Conservation (phyloP, 2,797 vertebrate genomes). For the Rallus crepitans region DNA sequence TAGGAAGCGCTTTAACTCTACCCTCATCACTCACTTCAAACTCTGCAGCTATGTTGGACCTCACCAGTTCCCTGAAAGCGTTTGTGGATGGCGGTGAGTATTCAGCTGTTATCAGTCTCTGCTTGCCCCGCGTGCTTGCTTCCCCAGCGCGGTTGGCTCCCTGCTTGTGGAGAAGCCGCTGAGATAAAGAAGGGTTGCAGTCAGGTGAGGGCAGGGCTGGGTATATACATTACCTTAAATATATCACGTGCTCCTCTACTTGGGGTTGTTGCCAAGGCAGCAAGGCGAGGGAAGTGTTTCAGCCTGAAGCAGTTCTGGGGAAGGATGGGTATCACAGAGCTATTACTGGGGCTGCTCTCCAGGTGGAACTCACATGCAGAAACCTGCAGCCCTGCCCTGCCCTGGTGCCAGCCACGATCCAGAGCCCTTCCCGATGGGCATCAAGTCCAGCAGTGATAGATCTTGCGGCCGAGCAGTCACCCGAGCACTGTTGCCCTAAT, state of each 20-base stretch:
- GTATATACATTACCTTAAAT: conserved; percentile 27
- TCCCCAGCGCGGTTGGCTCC: background rate
- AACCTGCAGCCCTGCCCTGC: conserved; percentile 26
- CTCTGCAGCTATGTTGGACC: conserved; percentile 84
- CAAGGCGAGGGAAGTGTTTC: conserved; percentile 31
- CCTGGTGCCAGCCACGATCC: background rate
- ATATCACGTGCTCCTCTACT: conserved; percentile 54
- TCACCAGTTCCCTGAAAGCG: conserved; percentile 87
- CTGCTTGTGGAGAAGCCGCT: conserved; percentile 12
- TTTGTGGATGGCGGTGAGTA: conserved; percentile 87
- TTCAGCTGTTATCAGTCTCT: background rate
- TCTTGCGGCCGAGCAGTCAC: background rate
- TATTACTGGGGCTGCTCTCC: conserved; percentile 4
- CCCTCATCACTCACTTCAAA: conserved; percentile 81
- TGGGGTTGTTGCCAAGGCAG: conserved; percentile 57
- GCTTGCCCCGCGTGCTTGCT: background rate
- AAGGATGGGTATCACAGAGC: conserved; percentile 14
- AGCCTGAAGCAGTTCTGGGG: conserved; percentile 50
- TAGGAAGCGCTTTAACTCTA: conserved; percentile 82
- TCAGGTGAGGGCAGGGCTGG: conserved; percentile 63
- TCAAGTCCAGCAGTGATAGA: background rate
- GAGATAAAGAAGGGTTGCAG: conserved; percentile 48
- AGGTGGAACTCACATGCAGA: conserved; percentile 46
- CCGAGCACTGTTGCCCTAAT: background rate
- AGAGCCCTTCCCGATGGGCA: background rate